phyloP scores from a whole-genome alignment of 2,888 invertebrate genomes.

The Acleris holmiana region DNA sequence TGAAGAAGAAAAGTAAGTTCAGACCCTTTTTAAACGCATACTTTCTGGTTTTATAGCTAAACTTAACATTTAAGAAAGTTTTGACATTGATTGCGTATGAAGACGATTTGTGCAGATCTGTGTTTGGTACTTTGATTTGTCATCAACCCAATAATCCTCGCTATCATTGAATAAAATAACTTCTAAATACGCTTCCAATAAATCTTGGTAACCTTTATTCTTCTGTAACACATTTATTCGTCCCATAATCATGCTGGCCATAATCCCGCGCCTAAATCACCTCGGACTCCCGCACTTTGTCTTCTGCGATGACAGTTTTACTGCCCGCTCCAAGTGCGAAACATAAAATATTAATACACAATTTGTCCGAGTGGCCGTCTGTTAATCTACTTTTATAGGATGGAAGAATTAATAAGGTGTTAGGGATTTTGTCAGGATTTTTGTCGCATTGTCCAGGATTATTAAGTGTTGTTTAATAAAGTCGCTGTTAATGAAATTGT shows the following conservation, averaged over 20 bases:
- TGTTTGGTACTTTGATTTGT: too few relatives aligned
- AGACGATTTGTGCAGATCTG: too few relatives aligned
- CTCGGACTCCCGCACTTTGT: slow-evolving; percentile 63
- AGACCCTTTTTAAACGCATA: too few relatives aligned
- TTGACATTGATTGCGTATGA: too few relatives aligned
- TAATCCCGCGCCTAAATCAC: slow-evolving; percentile 66
- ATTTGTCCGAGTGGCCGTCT: slow-evolving; percentile 80
- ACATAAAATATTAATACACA: slow-evolving; percentile 84
- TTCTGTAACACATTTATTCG: slow-evolving; percentile 33
- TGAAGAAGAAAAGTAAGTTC: too few relatives aligned
- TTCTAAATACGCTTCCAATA: not conserved
- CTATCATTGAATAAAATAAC: not conserved
- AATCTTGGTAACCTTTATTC: slow-evolving; percentile 23
- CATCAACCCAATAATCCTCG: too few relatives aligned
- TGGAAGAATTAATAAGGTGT: slow-evolving; percentile 68
- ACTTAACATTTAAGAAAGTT: too few relatives aligned
- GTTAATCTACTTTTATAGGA: slow-evolving; percentile 80
- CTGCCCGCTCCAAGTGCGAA: slow-evolving; percentile 66
- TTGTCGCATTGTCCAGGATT: not conserved
- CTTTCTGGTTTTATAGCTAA: too few relatives aligned
- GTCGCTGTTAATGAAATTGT: not conserved
- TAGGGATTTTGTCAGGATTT: slow-evolving; percentile 8
- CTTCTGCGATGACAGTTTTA: slow-evolving; percentile 80
- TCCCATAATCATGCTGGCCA: slow-evolving; percentile 32
- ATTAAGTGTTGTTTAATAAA: not conserved